These are phyloP conservation scores for Urocolius indicus DNA, from an alignment of 2,113 vertebrate genomes.

Conservation along the genomic window DNA sequence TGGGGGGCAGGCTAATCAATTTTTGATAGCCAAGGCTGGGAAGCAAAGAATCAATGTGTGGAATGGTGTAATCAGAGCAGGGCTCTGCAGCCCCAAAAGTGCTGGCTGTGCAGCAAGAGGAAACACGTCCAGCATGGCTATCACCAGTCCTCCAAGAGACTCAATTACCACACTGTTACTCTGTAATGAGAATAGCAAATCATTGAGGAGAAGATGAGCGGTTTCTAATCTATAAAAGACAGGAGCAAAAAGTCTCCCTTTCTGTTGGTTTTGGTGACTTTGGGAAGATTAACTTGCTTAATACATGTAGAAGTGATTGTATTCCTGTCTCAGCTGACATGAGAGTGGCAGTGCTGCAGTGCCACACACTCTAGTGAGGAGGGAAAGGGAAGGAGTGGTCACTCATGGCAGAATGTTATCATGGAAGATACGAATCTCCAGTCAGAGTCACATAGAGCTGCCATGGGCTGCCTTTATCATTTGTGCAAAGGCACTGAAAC, in stretches of 20 bases:
- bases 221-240: not conserved
- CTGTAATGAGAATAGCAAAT: not conserved
- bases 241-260: not conserved
- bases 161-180: not conserved
- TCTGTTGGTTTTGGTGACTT: not conserved
- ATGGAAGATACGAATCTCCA: not conserved
- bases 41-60: not conserved
- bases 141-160: not conserved
- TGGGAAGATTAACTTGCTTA: not conserved
- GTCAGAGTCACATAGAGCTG: not conserved
- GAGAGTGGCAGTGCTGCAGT: not conserved
- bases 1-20: not conserved
- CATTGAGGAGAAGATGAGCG: not conserved
- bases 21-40: not conserved
- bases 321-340: not conserved
- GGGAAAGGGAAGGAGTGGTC: not conserved
- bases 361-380: not conserved
- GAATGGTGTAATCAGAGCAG: not conserved
- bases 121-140: not conserved
- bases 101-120: conserved; percentile 42
- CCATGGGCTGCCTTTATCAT: not conserved
- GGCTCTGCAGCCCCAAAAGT: not conserved
- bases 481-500: not conserved
- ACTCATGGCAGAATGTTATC: not conserved
- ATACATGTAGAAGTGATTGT: not conserved